phyloP scores from a whole-genome alignment of 2,888 invertebrate genomes.

The Tenthredo notha region DNA sequence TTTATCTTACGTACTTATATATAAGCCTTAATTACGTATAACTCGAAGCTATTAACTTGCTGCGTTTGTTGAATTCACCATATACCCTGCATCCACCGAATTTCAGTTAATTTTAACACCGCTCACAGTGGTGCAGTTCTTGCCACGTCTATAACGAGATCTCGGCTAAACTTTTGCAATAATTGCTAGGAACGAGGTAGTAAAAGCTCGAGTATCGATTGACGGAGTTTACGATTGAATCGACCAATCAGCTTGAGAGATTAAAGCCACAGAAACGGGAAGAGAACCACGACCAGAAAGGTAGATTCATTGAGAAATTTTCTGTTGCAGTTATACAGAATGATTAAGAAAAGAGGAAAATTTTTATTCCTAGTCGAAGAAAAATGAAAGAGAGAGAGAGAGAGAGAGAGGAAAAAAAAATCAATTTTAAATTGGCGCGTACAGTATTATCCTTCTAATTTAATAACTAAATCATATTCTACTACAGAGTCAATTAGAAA shows the following conservation, averaged over 20 bases:
- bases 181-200: conserved; percentile 37
- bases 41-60: conserved; percentile 5
- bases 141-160: conserved; percentile 31
- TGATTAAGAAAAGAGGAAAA: neutral
- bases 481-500: neutral
- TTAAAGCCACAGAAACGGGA: neutral
- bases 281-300: conserved; percentile 29
- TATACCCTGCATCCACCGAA: neutral
- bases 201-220: conserved; percentile 46
- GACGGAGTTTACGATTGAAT: conserved; percentile 41
- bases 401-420: neutral
- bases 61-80: conserved; percentile 17
- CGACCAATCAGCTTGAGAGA: conserved; percentile 42
- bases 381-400: neutral
- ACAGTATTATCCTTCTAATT: neutral
- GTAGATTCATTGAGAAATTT: conserved; percentile 25
- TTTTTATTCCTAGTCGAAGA: neutral
- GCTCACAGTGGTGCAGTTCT: conserved; percentile 16
- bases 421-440: neutral
- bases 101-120: conserved; percentile 13
- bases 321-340: neutral
- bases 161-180: conserved; percentile 41
- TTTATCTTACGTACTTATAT: conserved; percentile 14
- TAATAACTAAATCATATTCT: neutral
- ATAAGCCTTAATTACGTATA: conserved; percentile 27